Conservation (phyloP, 2,113 vertebrate genomes). For the Sialia sialis region DNA sequence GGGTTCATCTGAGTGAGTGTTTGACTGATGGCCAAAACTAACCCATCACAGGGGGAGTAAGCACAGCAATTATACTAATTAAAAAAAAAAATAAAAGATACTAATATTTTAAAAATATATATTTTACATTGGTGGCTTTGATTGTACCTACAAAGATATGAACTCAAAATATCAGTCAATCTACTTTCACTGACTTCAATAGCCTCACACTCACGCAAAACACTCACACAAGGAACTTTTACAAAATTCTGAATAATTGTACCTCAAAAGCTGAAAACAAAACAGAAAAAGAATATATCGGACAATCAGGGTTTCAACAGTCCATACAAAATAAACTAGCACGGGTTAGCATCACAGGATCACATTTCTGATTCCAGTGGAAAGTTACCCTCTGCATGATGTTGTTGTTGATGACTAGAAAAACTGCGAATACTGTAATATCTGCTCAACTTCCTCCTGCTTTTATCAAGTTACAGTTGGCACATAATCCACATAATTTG, state of each 20-base stretch:
- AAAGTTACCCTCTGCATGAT: background rate
- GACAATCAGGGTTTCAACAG: background rate
- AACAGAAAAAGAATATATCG: background rate
- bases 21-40: background rate
- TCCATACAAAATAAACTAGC: background rate
- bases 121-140: background rate
- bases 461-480: background rate
- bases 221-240: background rate
- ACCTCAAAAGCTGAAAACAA: background rate
- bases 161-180: background rate
- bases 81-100: background rate
- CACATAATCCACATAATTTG: background rate
- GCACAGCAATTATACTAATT: background rate
- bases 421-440: background rate
- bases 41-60: background rate
- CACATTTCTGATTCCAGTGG: background rate
- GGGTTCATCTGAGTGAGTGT: accelerated
- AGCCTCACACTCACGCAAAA: background rate
- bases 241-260: background rate
- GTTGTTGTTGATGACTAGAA: background rate
- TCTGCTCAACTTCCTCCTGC: background rate
- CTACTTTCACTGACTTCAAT: background rate
- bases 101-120: background rate
- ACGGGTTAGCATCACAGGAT: background rate
- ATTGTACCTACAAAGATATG: background rate